These are phyloP conservation scores for Chalcosyrphus nemorum DNA, from an alignment of 2,888 invertebrate genomes.

Conservation along the genomic window DNA sequence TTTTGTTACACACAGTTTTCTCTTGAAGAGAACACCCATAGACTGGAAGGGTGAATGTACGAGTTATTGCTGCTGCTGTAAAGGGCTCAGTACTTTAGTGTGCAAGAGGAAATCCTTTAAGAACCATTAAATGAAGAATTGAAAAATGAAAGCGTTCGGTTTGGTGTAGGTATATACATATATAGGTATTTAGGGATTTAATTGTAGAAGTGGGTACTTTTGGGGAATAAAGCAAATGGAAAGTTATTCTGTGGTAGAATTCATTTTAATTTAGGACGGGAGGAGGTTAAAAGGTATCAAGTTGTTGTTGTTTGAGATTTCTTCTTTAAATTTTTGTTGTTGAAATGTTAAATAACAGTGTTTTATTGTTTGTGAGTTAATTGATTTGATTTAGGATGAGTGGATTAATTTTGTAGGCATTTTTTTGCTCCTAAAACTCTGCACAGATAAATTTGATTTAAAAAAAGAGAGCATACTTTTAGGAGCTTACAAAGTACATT, in stretches of 20 bases:
- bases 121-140: neutral
- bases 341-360: neutral
- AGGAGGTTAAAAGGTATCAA: neutral
- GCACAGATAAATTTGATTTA: too few relatives aligned
- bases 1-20: slow-evolving; percentile 14
- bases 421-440: too few relatives aligned
- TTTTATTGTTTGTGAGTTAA: neutral
- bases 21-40: neutral
- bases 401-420: too few relatives aligned
- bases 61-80: neutral
- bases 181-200: neutral
- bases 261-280: neutral
- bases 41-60: neutral
- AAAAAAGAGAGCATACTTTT: too few relatives aligned
- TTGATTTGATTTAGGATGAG: too few relatives aligned
- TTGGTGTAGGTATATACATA: too few relatives aligned
- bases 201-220: neutral
- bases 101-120: neutral
- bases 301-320: neutral
- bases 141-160: neutral
- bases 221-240: neutral
- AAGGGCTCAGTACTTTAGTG: neutral
- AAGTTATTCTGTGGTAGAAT: neutral
- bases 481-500: too few relatives aligned
- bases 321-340: neutral